Conservation (phyloP, 2,888 invertebrate species). For the Shargacucullia verbasci region DNA sequence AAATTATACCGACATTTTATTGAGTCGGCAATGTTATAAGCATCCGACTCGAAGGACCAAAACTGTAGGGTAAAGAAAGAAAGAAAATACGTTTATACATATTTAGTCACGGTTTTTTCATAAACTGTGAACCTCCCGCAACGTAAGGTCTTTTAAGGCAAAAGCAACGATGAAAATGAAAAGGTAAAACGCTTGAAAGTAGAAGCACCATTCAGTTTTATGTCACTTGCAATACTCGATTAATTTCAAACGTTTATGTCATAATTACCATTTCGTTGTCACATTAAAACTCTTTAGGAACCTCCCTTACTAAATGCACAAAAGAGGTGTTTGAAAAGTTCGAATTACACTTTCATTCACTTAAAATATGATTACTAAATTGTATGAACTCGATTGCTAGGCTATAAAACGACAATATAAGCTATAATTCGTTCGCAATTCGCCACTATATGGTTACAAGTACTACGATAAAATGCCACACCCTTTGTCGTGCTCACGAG, state of each 20-base stretch:
- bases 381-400: conserved; percentile 45
- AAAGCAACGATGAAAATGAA: neutral
- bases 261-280: conserved; percentile 29
- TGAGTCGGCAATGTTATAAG: no score
- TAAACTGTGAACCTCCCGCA: no score
- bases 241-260: conserved; percentile 40
- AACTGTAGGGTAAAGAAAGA: no score
- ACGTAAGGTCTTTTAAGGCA: no score
- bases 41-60: no score
- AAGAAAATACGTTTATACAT: no score
- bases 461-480: conserved; percentile 50
- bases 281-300: conserved; percentile 35
- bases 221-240: conserved; percentile 10
- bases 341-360: conserved; percentile 29
- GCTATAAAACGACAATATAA: conserved; percentile 42
- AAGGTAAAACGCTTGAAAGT: conserved; percentile 3
- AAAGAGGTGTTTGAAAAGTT: conserved; percentile 46
- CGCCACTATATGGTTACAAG: conserved; percentile 43
- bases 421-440: conserved; percentile 61
- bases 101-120: no score
- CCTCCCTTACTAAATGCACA: conserved; percentile 14
- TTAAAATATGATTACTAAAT: conserved; percentile 42
- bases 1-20: no score
- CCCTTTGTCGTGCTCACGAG: conserved; percentile 33
- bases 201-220: conserved; percentile 20